A percentile compares a stretch with the other conserved stretches of the same genome.
phyloP scores from a whole-genome alignment of 2,797 vertebrate species.

The Lutra lutra region DNA sequence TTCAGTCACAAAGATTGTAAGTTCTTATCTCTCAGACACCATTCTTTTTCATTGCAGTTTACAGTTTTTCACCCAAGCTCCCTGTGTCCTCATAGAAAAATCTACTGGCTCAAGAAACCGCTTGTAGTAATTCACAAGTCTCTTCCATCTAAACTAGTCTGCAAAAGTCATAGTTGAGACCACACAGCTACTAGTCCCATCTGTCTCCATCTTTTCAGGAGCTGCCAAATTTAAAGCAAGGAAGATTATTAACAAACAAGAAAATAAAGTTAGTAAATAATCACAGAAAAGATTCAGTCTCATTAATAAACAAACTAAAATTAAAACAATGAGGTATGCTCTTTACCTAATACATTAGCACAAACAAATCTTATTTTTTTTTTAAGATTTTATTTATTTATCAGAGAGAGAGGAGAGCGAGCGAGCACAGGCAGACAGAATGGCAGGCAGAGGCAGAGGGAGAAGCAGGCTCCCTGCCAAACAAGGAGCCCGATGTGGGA shows the following conservation, averaged over 20 bases:
- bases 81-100: not conserved
- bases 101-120: not conserved
- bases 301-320: constrained; percentile 32
- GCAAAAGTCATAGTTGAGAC: not conserved
- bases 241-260: not conserved
- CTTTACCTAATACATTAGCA: constrained; percentile 41
- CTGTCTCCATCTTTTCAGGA: not conserved
- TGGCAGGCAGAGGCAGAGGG: too few relatives aligned
- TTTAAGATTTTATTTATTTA: too few relatives aligned
- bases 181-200: not conserved
- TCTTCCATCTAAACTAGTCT: not conserved
- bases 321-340: not conserved
- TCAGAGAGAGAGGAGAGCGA: too few relatives aligned
- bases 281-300: not conserved
- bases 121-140: not conserved
- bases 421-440: too few relatives aligned
- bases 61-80: not conserved
- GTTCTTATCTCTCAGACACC: not conserved
- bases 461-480: too few relatives aligned
- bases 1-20: constrained; percentile 4
- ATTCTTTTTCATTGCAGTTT: not conserved
- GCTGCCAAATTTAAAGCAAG: not conserved
- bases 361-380: not conserved
- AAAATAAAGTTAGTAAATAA: not conserved
- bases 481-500: too few relatives aligned